phyloP scores from a whole-genome alignment of 2,113 vertebrate genomes.

The Oxyura jamaicensis region DNA sequence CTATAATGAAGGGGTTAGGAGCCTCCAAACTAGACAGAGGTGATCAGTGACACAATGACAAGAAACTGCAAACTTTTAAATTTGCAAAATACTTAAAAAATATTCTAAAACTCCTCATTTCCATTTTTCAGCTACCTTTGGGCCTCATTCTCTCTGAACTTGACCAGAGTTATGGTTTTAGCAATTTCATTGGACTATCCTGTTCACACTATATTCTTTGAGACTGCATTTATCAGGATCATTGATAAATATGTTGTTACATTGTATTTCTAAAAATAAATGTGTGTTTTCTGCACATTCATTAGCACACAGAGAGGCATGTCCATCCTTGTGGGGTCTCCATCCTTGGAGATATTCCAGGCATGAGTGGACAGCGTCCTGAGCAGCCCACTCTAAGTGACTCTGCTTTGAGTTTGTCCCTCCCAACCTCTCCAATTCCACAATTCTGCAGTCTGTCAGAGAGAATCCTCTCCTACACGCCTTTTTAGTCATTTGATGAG shows the following conservation, averaged over 20 bases:
- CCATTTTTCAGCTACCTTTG: background rate
- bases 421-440: background rate
- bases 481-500: background rate
- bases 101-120: background rate
- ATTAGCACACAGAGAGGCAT: background rate
- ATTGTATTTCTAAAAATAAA: background rate
- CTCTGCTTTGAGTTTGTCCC: background rate
- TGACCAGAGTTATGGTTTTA: background rate
- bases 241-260: background rate
- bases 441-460: fast-evolving
- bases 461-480: background rate
- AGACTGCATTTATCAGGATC: background rate
- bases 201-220: background rate
- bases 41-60: background rate
- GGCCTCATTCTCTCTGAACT: background rate
- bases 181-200: background rate
- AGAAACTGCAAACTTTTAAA: background rate
- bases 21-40: background rate
- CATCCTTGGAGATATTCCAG: background rate
- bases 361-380: background rate
- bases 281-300: background rate
- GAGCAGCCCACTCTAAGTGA: background rate
- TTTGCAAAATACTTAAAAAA: background rate
- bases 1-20: background rate
- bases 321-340: background rate